Evolutionary conservation across 2,888 invertebrate species (phyloP), one percentile per base, ranked within the genome.

Genomic region (Formica aserva): DNA sequence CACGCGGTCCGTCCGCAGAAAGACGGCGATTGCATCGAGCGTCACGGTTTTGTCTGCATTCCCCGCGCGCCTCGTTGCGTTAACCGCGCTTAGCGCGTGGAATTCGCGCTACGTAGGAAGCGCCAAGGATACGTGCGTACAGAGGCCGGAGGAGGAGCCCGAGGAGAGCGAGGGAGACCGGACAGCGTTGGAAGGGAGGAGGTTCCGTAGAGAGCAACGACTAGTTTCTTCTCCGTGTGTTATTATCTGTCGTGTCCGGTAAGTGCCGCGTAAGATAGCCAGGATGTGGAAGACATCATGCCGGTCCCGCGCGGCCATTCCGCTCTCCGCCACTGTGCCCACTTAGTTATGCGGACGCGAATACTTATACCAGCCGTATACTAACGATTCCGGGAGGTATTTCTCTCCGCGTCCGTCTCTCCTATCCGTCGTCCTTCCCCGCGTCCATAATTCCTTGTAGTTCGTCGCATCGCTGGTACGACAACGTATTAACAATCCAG

Each of bases 211-310:
- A 81, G 66, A 85, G 85, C 87, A 81, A 71, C 78, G 60, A 89
- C 91, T 88, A 89, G 92, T 91, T 92, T 91, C 92, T 92, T 92
- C 91, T 82, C 76, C 78, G 87, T 85, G 87, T 85, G 89, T 92
- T 92, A 92, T 93, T 92, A 92, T 92, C 91, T 87, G 76, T 80
- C 87, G 84, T 86, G 88, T 87, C 83, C 87, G 86, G 88, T 90
- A 90, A 92, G 88, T 89, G 90, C 86, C 85, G 85, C 83, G 87
- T 60, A 71, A 86, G 85, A 88, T 84, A 85, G 88, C 67, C 65
- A 52, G 72, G 83, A 87, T 84, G 83, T 81, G 71, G 83, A 85
- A 85, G 84, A 84, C 86, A 82, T 87, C 88, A 71, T 82, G 85
- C 85, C 66, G 83, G 60, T 52, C 62, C 66, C 57, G 35, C 35